Conservation (phyloP, 2,888 invertebrate genomes). For the Matsumyia berberina region DNA sequence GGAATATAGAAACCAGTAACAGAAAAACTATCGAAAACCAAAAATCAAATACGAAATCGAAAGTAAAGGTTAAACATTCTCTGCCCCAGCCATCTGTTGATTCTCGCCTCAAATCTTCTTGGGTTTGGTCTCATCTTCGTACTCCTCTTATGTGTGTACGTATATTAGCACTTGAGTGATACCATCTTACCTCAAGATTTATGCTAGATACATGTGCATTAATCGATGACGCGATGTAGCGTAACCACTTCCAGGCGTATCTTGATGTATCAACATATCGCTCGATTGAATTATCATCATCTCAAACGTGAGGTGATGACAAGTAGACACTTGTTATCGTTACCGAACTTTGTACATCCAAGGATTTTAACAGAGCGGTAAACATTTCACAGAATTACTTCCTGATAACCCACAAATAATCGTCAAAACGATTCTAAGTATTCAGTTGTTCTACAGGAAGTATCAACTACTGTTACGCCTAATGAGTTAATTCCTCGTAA, state of each 20-base stretch:
- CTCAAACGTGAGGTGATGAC: neutral
- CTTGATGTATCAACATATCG: neutral
- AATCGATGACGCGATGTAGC: too few relatives aligned
- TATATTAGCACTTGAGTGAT: neutral
- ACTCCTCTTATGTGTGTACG: too few relatives aligned
- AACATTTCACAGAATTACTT: too few relatives aligned
- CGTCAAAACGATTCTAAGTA: neutral
- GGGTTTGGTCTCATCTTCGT: neutral
- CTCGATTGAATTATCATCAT: neutral
- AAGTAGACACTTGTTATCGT: neutral
- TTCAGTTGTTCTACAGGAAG: neutral
- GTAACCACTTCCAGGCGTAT: neutral
- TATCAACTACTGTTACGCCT: neutral
- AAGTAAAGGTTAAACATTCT: constrained; percentile 24
- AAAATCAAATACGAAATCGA: constrained; percentile 14
- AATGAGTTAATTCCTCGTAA: constrained; percentile 1
- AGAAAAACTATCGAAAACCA: neutral
- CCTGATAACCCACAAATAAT: too few relatives aligned
- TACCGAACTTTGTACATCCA: neutral
- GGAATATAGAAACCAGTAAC: neutral
- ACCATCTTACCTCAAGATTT: neutral
- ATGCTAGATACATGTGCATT: neutral
- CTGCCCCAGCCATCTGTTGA: too few relatives aligned
- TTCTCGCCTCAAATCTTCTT: neutral
- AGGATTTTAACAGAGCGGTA: too few relatives aligned